phyloP scores from a whole-genome alignment of 2,797 vertebrate genomes.

The Chloroceryle inda region DNA sequence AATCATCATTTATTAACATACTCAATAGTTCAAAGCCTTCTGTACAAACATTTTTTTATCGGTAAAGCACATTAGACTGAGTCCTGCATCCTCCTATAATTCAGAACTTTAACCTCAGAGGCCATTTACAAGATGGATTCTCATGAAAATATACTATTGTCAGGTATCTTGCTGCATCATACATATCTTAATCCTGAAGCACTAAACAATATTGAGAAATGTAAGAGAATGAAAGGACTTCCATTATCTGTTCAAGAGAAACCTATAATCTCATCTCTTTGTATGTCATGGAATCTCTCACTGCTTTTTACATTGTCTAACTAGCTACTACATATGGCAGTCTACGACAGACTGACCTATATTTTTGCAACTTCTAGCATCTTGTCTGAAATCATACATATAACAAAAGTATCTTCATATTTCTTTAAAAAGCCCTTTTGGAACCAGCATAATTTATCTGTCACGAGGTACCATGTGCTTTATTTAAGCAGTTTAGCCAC shows the following conservation, averaged over 20 bases:
- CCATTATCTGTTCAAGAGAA: background rate
- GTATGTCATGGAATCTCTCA: background rate
- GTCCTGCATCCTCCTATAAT: background rate
- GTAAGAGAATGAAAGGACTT: background rate
- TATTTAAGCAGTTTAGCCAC: background rate
- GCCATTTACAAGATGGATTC: background rate
- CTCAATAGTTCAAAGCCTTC: background rate
- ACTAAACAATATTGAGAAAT: background rate
- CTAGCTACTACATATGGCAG: background rate
- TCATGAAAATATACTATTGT: background rate
- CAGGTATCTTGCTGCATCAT: background rate
- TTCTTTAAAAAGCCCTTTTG: background rate
- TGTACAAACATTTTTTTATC: background rate
- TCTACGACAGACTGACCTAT: background rate
- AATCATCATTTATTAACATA: conserved; percentile 17
- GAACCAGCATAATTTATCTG: background rate
- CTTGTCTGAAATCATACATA: background rate
- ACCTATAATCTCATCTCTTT: background rate
- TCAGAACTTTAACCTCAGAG: background rate
- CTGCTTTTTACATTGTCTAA: background rate
- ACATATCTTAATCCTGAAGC: background rate
- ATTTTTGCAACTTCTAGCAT: background rate
- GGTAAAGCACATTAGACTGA: background rate
- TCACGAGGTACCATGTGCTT: background rate
- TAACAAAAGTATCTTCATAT: background rate